A percentile compares a stretch with the other conserved stretches of the same genome.
phyloP scores from a whole-genome alignment of 2,888 invertebrate species.

The Chymomyza amoena region DNA sequence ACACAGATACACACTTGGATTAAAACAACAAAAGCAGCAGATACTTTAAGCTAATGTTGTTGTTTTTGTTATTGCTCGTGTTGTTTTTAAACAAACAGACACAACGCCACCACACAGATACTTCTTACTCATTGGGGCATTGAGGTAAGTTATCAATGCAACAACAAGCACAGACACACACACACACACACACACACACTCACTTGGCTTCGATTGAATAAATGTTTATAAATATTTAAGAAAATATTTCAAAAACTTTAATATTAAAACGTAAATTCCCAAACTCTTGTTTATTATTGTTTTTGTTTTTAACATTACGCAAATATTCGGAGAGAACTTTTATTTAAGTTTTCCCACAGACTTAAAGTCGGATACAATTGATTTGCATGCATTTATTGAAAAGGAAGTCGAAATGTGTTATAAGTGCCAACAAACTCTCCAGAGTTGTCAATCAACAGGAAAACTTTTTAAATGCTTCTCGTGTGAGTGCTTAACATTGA shows the following conservation, averaged over 20 bases:
- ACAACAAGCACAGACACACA: not conserved
- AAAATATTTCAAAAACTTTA: conserved; percentile 46
- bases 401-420: not conserved
- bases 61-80: not conserved
- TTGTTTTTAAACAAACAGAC: conserved; percentile 35
- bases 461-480: not conserved
- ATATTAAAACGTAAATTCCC: conserved; percentile 28
- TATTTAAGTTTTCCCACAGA: not conserved
- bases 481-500: not conserved
- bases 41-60: conserved; percentile 22
- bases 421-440: not conserved
- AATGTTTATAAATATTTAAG: conserved; percentile 48
- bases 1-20: not conserved
- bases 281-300: conserved; percentile 22
- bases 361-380: not conserved
- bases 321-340: not conserved
- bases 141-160: conserved; percentile 26
- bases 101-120: conserved; percentile 43
- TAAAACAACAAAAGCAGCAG: not conserved
- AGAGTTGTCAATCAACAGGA: conserved; percentile 1
- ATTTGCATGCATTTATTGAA: not conserved
- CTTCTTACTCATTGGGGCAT: conserved; percentile 39
- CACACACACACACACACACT: not conserved
- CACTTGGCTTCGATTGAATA: conserved; percentile 8
- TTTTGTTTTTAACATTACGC: conserved; percentile 13